Conservation (phyloP, 1,140 invertebrate genomes). For the Trinorchestia longiramus region DNA sequence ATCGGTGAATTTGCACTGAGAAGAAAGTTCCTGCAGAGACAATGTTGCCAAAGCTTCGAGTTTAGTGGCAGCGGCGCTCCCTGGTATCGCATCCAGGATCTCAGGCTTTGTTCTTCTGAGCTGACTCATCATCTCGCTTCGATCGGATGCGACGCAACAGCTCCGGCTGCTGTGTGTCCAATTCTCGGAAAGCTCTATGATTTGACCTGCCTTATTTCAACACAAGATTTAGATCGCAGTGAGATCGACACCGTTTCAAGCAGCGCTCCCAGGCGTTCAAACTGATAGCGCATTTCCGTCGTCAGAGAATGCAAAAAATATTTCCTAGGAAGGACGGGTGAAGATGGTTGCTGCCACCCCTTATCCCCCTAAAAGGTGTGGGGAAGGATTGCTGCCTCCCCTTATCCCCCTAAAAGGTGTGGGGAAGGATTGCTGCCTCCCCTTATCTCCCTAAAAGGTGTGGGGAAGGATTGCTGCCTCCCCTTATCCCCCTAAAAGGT, state of each 20-base stretch:
- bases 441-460: neutral
- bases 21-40: neutral
- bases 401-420: neutral
- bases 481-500: neutral
- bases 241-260: neutral
- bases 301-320: neutral
- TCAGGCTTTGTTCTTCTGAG: neutral
- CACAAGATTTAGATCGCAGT: neutral
- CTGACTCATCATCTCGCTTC: slow-evolving; percentile 6
- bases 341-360: neutral
- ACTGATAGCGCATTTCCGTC: neutral
- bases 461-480: neutral
- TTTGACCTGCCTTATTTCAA: neutral
- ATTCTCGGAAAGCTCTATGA: neutral
- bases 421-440: neutral
- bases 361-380: neutral
- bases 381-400: neutral
- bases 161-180: no score
- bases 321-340: neutral
- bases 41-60: neutral
- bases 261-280: neutral
- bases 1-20: neutral
- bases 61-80: neutral
- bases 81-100: neutral
- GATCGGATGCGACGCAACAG: neutral